phyloP scores from a whole-genome alignment of 2,888 invertebrate species.

The Eilema griseolum region DNA sequence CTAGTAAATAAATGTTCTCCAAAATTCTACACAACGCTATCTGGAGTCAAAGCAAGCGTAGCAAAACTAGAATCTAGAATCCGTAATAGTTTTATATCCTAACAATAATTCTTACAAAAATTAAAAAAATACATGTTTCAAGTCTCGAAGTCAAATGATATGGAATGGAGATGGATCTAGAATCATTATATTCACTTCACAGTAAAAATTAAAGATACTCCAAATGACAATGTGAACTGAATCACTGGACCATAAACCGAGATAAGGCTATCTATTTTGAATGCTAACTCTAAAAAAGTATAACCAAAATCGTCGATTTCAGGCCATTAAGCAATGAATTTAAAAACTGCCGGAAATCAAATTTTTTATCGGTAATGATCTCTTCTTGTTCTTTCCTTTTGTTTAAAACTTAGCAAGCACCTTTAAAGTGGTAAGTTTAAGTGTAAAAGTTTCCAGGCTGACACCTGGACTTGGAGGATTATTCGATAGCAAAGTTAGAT shows the following conservation, averaged over 20 bases:
- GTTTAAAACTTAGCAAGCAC: not conserved
- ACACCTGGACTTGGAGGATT: slow-evolving; percentile 15
- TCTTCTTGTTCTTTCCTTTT: slow-evolving; percentile 16
- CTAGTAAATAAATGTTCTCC: too few species aligned
- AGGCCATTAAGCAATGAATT: slow-evolving; percentile 36
- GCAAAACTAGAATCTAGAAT: too few species aligned
- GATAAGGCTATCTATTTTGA: slow-evolving; percentile 38
- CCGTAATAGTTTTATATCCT: too few species aligned
- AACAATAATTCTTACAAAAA: not conserved
- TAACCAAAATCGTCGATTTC: slow-evolving; percentile 28
- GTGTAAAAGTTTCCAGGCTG: slow-evolving; percentile 17
- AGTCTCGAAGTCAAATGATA: not conserved
- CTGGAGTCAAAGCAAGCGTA: too few species aligned
- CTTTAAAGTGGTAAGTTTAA: slow-evolving; percentile 18
- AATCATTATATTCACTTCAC: not conserved
- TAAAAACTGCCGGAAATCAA: slow-evolving; percentile 23
- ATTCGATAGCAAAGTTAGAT: not conserved
- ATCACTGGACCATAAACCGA: slow-evolving; percentile 33
- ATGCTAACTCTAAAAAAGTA: slow-evolving; percentile 28
- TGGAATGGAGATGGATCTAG: too few species aligned
- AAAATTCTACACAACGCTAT: too few species aligned
- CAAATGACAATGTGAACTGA: slow-evolving; percentile 23
- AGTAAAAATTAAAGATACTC: slow-evolving; percentile 11
- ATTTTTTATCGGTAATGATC: slow-evolving; percentile 11
- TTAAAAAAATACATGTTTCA: not conserved